Evolutionary conservation across 2,797 vertebrate species (phyloP), one percentile per base, ranked within the genome.

Genomic region (Labroides dimidiatus): DNA sequence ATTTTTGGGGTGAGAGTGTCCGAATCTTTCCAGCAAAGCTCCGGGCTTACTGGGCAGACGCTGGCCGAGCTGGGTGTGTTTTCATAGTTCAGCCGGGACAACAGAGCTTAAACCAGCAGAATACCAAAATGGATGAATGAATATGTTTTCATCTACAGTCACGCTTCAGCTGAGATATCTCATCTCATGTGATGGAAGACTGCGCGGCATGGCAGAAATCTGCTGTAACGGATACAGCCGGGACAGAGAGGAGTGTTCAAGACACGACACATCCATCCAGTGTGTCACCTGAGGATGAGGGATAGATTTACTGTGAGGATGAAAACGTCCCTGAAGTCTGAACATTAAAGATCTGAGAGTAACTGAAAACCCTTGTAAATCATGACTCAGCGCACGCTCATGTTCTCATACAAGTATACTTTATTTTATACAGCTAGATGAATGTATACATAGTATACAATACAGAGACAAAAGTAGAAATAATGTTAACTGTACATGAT

Each of bases 391-490:
- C 57, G 77, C 37, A 36, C 44, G 16, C 9, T 64, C 44, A 47
- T 64, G 68, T 67, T 69, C 43, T 64, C 61, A 69, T 69, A 72
- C 85, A 65, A 9, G 37, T 39, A 39, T 84, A 78, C 73, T 88
- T 88, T 88, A 86, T 88, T 89, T 83, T 61, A 79, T 85, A 88
- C 78, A 89, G 65, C 80, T 87, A 79, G 71, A 86, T 90, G 54
- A 80, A 81, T 92, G 95, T 97, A 98, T 98, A 97, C 96, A 97
- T 94, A 95, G 96, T 97, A 98, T 97, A 98, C 96, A 96, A 87
- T 86, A 82, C 79, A 89, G 74, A 75, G 12, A 82, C 90, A 93
- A 88, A 84, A 92, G 86, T 69, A 84, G 64, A 68, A 91, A 89
- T 80, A 88, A 79, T 57, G 93, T 87, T 89, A 87, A 90, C 91